These are phyloP conservation scores for Homalodisca vitripennis DNA, from an alignment of 1,140 invertebrate genomes.

Conservation along the genomic window DNA sequence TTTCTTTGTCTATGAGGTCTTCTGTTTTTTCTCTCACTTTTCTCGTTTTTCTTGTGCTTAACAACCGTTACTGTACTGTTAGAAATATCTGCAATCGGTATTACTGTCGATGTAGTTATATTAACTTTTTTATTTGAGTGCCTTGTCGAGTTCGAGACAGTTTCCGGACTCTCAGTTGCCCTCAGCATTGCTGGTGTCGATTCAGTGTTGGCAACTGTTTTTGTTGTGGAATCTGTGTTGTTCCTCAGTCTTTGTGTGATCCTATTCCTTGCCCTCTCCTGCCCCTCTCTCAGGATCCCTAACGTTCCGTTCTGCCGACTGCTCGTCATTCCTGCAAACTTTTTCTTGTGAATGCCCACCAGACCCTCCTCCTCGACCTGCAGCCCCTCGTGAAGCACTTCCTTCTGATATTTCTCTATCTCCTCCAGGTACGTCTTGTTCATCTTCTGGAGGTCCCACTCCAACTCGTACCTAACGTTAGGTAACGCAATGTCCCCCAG, in stretches of 20 bases:
- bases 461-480: constrained; percentile 37
- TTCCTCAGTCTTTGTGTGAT: constrained; percentile 1
- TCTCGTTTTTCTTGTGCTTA: constrained; percentile 42
- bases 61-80: constrained; percentile 29
- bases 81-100: constrained; percentile 30
- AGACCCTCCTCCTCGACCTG: constrained; percentile 80
- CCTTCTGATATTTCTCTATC: constrained; percentile 73
- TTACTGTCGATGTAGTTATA: neutral
- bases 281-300: constrained; percentile 8
- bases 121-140: neutral
- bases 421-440: constrained; percentile 55
- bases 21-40: neutral
- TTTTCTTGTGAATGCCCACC: constrained; percentile 51
- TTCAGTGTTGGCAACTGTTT: neutral
- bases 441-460: constrained; percentile 33
- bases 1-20: constrained; percentile 16
- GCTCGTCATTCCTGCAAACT: neutral
- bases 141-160: neutral
- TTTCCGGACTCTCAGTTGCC: neutral
- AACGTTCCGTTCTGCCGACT: constrained; percentile 17
- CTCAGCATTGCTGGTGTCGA: neutral
- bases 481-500: constrained; percentile 42
- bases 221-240: constrained; percentile 21
- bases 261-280: constrained; percentile 23
- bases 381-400: constrained; percentile 72